A percentile compares a stretch with the other conserved stretches of the same genome.
Conservation (phyloP, 1,140 invertebrate genomes). For the Cecropterus lyciades region DNA sequence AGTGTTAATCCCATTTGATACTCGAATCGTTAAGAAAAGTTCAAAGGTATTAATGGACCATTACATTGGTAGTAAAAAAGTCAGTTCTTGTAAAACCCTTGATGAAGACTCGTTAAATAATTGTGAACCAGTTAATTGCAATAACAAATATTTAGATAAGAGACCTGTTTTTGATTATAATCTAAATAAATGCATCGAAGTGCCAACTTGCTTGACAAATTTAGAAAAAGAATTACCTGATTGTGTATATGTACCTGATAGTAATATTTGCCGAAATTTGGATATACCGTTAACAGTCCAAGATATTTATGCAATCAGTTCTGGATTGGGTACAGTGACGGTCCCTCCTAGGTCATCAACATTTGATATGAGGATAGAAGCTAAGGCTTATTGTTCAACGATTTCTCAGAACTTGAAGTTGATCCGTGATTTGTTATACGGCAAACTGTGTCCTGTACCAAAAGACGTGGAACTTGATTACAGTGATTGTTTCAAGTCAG, state of each 20-base stretch:
- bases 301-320: constrained; percentile 62
- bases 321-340: constrained; percentile 53
- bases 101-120: constrained; percentile 57
- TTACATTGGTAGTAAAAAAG: constrained; percentile 44
- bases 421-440: constrained; percentile 60
- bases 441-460: constrained; percentile 52
- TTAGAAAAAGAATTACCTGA: constrained; percentile 54
- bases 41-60: constrained; percentile 38
- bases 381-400: constrained; percentile 64
- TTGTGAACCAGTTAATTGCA: constrained; percentile 59
- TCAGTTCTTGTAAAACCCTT: constrained; percentile 44
- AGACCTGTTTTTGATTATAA: constrained; percentile 49
- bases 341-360: constrained; percentile 21
- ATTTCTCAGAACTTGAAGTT: constrained; percentile 70
- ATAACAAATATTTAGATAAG: constrained; percentile 59
- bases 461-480: constrained; percentile 44
- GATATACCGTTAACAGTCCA: constrained; percentile 51
- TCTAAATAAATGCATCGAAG: constrained; percentile 51
- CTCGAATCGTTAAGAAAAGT: constrained; percentile 40
- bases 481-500: constrained; percentile 45
- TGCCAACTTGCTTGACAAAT: constrained; percentile 45
- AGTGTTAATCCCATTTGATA: constrained; percentile 60
- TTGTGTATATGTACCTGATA: constrained; percentile 50
- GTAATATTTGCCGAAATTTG: constrained; percentile 66
- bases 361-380: constrained; percentile 39